A percentile compares a stretch with the other conserved stretches of the same genome.
Evolutionary conservation across 2,888 invertebrate genomes (phyloP).

Genomic region (Drosophila paranaensis): DNA sequence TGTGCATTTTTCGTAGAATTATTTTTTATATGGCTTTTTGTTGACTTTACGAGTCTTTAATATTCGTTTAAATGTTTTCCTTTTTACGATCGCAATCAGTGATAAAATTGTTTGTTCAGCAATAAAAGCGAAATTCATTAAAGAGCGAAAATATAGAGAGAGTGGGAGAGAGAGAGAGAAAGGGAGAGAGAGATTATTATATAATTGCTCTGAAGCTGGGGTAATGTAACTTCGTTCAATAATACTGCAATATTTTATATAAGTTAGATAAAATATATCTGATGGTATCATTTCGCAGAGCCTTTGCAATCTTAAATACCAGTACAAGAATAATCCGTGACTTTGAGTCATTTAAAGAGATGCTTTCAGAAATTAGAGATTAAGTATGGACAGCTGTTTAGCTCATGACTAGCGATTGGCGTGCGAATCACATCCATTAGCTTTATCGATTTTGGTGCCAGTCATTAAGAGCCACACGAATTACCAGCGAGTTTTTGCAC

Average conservation of each 20-base stretch:
- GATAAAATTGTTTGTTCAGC: slow-evolving; percentile 27
- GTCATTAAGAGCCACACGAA: slow-evolving; percentile 61
- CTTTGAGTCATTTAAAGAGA: neutral
- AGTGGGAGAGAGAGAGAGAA: neutral
- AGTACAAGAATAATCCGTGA: neutral
- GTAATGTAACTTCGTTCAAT: neutral
- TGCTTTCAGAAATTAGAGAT: neutral
- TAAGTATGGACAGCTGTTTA: slow-evolving; percentile 22
- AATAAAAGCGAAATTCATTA: slow-evolving; percentile 11
- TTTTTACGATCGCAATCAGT: slow-evolving; percentile 35
- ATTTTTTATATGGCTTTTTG: slow-evolving; percentile 3
- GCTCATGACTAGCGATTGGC: slow-evolving; percentile 35
- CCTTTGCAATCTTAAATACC: too few relatives aligned
- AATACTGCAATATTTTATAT: too few relatives aligned
- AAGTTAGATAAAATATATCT: neutral
- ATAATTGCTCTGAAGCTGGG: neutral
- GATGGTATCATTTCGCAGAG: neutral
- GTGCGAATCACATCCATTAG: slow-evolving; percentile 55
- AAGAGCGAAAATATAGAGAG: neutral
- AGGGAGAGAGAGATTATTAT: neutral
- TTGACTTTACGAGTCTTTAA: slow-evolving; percentile 25
- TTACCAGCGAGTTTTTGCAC: slow-evolving; percentile 23
- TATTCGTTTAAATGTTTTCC: slow-evolving; percentile 16
- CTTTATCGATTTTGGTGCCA: slow-evolving; percentile 65
- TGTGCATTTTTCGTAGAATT: slow-evolving; percentile 26